Evolutionary conservation across 2,797 vertebrate genomes (phyloP).

Genomic region (Halcyon badia): DNA sequence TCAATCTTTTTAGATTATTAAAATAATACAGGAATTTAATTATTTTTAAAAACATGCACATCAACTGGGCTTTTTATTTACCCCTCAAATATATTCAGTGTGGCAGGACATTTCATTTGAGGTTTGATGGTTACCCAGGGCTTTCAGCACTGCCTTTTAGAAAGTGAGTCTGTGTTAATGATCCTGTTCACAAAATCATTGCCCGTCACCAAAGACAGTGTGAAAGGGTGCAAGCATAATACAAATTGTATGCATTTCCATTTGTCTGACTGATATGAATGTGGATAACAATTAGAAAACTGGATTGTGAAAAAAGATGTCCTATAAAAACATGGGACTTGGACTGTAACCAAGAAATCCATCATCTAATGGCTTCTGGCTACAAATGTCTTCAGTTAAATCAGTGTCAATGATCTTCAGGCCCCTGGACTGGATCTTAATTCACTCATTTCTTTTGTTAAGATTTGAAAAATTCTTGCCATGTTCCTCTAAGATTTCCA

Average conservation of each 20-base stretch:
- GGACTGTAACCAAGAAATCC: not conserved
- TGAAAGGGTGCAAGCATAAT: not conserved
- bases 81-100: not conserved
- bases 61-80: not conserved
- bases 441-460: not conserved
- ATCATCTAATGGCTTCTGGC: not conserved
- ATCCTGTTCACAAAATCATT: accelerated
- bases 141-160: not conserved
- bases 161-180: not conserved
- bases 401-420: not conserved
- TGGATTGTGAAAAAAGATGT: not conserved
- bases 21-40: not conserved
- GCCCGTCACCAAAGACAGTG: accelerated
- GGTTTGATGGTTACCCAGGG: not conserved
- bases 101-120: not conserved
- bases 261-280: not conserved
- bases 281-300: not conserved
- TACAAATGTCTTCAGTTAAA: not conserved
- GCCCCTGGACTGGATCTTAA: not conserved
- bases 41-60: not conserved
- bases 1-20: not conserved
- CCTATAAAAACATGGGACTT: accelerated
- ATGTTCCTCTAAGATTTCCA: not conserved
- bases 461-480: not conserved
- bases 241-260: not conserved